Base-by-base conservation (phyloP, 2,888 invertebrate species). In the Therioaphis trifolii region DNA sequence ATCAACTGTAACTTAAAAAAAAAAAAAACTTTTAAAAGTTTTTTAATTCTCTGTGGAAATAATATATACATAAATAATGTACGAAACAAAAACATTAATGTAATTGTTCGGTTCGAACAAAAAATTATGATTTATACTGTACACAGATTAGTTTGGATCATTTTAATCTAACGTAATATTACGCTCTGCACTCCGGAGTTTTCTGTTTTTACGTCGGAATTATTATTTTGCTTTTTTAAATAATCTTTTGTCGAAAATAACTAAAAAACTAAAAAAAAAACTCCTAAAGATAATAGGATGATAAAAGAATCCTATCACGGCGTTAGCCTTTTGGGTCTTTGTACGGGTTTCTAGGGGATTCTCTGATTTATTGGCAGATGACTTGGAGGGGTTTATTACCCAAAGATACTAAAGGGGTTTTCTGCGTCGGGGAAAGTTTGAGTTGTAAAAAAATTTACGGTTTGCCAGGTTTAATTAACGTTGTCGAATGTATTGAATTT, bases 271-370 rank as follows among this genome's bases (percentile, higher is more conserved):
- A 61, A 80, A 80, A 79, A 69, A 79, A 69, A 72, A 71, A 49
- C 61, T 24, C 35, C 15, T 24, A 35, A 74, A 80, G 72, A 72
- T 82, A 82, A 82, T 82, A 82, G 72, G 72, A 82, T 63, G 82
- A 80, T 80, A 80, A 80, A 72, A 80, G 72, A 74, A 82, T 74
- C 74, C 74, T 74, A 52, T 74, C 35, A 63, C 80, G 40, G 63
- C 35, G 40, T 18, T 40, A 46, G 43, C 74, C 63, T 35, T 63
- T 35, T n/a, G n/a, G 52, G 72, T 49, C 24, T 82, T 82, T 43
- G 68, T 74, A 49, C 49, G 63, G 66, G 29, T 82, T 72, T 74
- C 72, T 35, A 66, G 49, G 58, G 74, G 74, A 74, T 63, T 49
- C 35, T 66, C 52, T 82, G 82, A 82, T 82, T 82, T 82, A 82